Base-by-base conservation (phyloP, 2,797 vertebrate genomes). In the Apodemus agrarius region DNA sequence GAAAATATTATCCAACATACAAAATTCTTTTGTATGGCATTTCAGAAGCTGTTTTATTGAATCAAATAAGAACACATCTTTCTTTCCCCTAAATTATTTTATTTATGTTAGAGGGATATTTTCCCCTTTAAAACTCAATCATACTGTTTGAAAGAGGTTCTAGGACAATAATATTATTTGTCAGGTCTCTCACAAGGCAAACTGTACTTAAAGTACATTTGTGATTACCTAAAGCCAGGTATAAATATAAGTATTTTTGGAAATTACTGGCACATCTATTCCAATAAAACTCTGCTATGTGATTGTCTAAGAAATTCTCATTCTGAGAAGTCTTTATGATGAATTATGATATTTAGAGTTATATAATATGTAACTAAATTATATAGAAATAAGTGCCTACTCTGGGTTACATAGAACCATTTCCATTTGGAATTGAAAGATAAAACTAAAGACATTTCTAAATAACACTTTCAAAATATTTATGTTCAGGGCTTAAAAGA, bases 381-480 rank as follows among this genome's bases (percentile, higher is more conserved):
- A 88, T 65, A 87, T 80, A 89, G 90, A 74, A 83, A 89, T 49
- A 94, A 94, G 57, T 69, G 43, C 83, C 54, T 94, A 75, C 81
- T 90, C 75, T 90, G 24, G 37, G 61, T 95, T 93, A 40, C 24
- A 57, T 16, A 81, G 84, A 87, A 49, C 12, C 82, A 69, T 54
- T 95, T 82, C 95, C 88, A 93, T 94, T 97, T 97, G 78, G 21
- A 74, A 76, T 49, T 86, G 82, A 90, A 97, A 97, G 95, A 67
- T 93, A 86, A 94, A 49, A 22, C 24, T 88, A 49, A 90, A 93
- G 91, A 92, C 76, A 90, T 93, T 97, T 97, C 69, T 93, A 96
- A 96, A 95, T 97, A 96, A 86, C 79, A 93, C 24, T 95, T 94
- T 13, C 52, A 92, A 95, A 96, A 81, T 57, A 13, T 24, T 26